Evolutionary conservation across 2,113 vertebrate species (phyloP).

Genomic region (Oreochromis spilurus): DNA sequence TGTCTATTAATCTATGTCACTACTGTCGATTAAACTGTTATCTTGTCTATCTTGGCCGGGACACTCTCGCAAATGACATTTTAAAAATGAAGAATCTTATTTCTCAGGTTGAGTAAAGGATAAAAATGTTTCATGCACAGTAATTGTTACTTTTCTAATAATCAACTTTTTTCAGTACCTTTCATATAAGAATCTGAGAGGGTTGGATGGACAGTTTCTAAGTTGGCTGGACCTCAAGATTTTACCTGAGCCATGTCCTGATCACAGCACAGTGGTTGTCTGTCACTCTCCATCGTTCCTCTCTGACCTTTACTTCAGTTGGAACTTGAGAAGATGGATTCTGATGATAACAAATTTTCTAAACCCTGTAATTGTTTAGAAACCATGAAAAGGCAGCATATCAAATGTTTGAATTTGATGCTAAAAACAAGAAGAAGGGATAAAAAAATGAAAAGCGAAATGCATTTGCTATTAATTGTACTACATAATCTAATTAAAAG

Average conservation of each 20-base stretch:
- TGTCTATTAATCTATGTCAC: not conserved
- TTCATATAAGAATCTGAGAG: conserved; percentile 95
- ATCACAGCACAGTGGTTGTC: conserved; percentile 41
- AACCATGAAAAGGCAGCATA: not conserved
- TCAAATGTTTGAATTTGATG: not conserved
- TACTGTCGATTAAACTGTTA: not conserved
- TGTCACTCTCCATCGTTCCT: not conserved
- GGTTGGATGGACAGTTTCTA: conserved; percentile 1
- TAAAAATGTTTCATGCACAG: not conserved
- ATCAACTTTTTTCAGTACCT: conserved; percentile 79
- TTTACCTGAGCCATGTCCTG: conserved; percentile 8
- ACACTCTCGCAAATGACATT: not conserved
- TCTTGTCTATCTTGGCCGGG: not conserved
- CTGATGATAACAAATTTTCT: not conserved
- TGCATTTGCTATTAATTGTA: not conserved
- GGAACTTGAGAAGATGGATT: not conserved
- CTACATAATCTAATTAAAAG: not conserved
- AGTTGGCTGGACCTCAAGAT: not conserved
- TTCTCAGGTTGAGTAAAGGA: not conserved
- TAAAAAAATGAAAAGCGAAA: not conserved
- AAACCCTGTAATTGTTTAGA: not conserved
- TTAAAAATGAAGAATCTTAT: not conserved
- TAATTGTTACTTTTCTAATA: not conserved
- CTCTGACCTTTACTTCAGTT: not conserved
- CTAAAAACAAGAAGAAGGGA: not conserved